Evolutionary conservation across 2,888 invertebrate genomes (phyloP).

Genomic region (Stegophylla sp.): DNA sequence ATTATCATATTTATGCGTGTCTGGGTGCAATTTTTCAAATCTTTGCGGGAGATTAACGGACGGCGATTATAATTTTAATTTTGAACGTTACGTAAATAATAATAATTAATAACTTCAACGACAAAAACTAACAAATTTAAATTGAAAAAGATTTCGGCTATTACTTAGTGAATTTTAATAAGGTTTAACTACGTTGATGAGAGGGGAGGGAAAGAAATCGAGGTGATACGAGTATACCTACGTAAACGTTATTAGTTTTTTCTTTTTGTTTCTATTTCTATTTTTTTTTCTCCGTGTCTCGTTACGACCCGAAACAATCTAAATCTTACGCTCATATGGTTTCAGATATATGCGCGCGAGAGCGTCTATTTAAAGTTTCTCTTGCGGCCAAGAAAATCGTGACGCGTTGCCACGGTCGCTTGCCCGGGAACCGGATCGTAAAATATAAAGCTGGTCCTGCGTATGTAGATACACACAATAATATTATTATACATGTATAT

Average conservation of each 20-base stretch:
- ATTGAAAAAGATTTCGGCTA: no score
- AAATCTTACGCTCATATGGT: background rate
- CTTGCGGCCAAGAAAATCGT: slow-evolving; percentile 24
- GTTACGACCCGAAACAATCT: slow-evolving; percentile 14
- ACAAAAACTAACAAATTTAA: no score
- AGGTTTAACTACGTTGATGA: no score
- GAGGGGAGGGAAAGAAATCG: background rate
- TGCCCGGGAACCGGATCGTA: slow-evolving; percentile 33
- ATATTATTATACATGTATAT: background rate
- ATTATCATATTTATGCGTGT: no score
- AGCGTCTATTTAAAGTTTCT: background rate
- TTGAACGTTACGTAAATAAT: no score
- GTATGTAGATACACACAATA: background rate
- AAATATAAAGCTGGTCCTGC: background rate
- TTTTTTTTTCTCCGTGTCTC: background rate
- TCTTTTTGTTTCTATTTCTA: background rate
- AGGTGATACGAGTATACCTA: background rate
- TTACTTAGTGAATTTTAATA: no score
- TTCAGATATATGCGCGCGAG: background rate
- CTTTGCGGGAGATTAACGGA: no score
- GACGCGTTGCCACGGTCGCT: background rate
- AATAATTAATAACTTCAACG: no score
- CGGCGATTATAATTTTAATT: no score
- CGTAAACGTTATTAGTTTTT: slow-evolving; percentile 2
- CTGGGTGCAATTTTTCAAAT: no score